Evolutionary conservation across 2,113 vertebrate species (phyloP).

Genomic region (Eupsittula cactorum): DNA sequence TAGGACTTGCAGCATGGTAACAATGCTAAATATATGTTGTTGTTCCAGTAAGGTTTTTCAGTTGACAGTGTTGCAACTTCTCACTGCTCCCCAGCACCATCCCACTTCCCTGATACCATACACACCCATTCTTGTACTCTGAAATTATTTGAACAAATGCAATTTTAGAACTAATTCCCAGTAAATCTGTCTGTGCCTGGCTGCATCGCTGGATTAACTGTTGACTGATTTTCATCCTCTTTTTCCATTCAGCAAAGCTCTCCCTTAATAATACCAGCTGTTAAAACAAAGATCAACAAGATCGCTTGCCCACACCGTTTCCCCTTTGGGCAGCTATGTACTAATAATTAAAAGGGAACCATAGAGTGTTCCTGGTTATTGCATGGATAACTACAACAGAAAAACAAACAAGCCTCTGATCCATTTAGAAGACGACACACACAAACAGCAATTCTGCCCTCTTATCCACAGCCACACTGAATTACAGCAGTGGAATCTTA

Average conservation of each 20-base stretch:
- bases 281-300: constrained; percentile 53
- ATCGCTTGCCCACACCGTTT: constrained; percentile 4
- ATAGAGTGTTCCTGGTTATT: background rate
- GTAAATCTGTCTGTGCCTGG: constrained; percentile 27
- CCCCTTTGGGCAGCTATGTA: constrained; percentile 29
- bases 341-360: constrained; percentile 56
- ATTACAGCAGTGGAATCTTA: background rate
- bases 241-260: background rate
- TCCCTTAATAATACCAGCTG: constrained; percentile 56
- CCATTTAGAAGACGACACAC: background rate
- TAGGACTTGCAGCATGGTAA: constrained; percentile 38
- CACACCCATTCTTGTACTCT: background rate
- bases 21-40: constrained; percentile 47
- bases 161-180: constrained; percentile 41
- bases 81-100: background rate
- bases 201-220: constrained; percentile 30
- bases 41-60: constrained; percentile 30
- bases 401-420: background rate
- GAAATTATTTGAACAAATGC: constrained; percentile 9
- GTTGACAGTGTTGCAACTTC: constrained; percentile 33
- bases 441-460: background rate
- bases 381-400: background rate
- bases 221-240: constrained; percentile 35
- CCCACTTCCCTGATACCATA: background rate
- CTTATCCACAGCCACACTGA: background rate